Base-by-base conservation (phyloP, 2,113 vertebrate species). In the Pelmatolapia mariae region DNA sequence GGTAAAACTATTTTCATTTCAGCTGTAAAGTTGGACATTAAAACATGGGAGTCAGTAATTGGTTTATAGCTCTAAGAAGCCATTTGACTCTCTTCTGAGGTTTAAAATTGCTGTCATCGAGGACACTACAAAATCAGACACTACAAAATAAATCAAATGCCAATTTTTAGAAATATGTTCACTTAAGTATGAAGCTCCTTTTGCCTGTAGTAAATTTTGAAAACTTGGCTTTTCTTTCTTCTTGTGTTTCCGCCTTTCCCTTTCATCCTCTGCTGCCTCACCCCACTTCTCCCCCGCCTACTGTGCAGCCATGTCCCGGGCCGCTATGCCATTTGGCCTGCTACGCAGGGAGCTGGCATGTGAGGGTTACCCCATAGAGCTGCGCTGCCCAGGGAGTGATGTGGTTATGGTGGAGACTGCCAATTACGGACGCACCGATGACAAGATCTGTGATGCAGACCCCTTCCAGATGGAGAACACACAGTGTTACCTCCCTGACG, bases 391-490 rank as follows among this genome's bases (percentile, higher is more conserved):
- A 0, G 98, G 98, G 88, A 98, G 98, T 5, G 98, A 98, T 8
- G 98, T 99, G 90, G 97, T 98, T 76, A 98, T 98, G 98, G 97
- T 99, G 88, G 98, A 98, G 89, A 98, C 97, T 0, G 98, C 98
- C 91, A 99, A 99, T 95, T 99, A 98, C 2, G 98, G 98, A 40
- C 97, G 98, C 91, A 98, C 98, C 0, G 98, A 99, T 1, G 98
- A 98, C 96, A 98, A 98, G 95, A 99, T 99, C 94, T 99, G 98
- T 54, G 98, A 99, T 2, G 98, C 98, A 0, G 98, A 98, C 94
- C 98, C 97, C 3, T 98, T 98, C 95, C 98, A 98, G 95, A 99
- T 99, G 98, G 98, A 98, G 94, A 99, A 99, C 4, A 97, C 98
- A 26, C 97, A 98, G 94, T 99, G 98, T 94, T 98, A 98, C 96